A percentile compares a stretch with the other conserved stretches of the same genome.
Conservation (phyloP, 2,888 invertebrate species). For the Nomada fabriciana region DNA sequence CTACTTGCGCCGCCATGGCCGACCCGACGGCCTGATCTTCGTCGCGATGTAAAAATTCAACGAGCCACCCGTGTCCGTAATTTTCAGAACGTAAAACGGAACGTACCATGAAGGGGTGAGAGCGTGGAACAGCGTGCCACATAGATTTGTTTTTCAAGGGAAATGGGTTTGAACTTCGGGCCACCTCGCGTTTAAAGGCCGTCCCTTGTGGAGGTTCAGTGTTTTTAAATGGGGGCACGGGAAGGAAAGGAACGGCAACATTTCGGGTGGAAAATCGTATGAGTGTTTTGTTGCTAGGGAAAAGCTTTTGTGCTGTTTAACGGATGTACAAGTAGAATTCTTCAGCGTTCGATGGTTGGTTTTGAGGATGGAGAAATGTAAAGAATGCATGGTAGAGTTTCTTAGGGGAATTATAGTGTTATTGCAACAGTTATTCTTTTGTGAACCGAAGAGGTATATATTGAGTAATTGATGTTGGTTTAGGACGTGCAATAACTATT, state of each 20-base stretch:
- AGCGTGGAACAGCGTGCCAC: not conserved
- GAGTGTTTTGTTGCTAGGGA: not conserved
- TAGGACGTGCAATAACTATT: too few relatives aligned
- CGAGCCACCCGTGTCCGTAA: not conserved
- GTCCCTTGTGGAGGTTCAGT: not conserved
- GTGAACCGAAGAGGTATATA: not conserved
- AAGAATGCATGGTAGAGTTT: not conserved
- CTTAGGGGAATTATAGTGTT: not conserved
- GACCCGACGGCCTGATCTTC: too few relatives aligned
- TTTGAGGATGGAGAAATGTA: not conserved
- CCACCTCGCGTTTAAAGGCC: not conserved
- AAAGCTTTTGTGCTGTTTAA: not conserved
- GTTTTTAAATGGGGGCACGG: not conserved
- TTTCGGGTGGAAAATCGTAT: not conserved
- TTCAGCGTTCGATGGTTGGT: too few relatives aligned
- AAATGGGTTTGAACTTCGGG: not conserved
- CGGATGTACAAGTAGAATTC: not conserved
- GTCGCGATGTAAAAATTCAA: conserved; percentile 10
- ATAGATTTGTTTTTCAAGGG: not conserved
- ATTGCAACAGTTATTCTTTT: not conserved
- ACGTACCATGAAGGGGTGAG: not conserved
- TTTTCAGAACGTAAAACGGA: conserved; percentile 8
- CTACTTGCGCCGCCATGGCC: not conserved
- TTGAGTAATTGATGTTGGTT: not conserved
- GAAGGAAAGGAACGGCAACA: not conserved